phyloP scores from a whole-genome alignment of 2,113 vertebrate species.

The Potamarius usumacintae region DNA sequence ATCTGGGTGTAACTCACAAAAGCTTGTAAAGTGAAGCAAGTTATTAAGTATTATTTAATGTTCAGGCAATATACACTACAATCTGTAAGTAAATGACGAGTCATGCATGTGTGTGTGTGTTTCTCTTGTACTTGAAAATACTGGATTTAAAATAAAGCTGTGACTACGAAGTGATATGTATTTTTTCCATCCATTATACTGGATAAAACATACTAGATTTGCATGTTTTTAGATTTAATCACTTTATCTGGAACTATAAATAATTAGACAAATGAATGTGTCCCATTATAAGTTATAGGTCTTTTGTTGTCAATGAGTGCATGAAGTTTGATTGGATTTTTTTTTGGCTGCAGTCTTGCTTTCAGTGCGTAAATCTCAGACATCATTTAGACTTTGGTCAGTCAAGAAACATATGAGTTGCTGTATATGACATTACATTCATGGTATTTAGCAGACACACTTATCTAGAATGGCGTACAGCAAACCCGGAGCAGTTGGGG shows the following conservation, averaged over 20 bases:
- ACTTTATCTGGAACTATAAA: background rate
- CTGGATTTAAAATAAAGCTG: background rate
- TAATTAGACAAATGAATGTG: background rate
- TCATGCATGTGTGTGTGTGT: background rate
- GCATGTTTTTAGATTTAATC: background rate
- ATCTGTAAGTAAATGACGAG: background rate
- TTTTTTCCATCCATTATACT: background rate
- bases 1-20: background rate
- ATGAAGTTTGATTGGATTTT: background rate
- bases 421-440: background rate
- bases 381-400: background rate
- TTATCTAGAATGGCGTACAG: no score
- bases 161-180: background rate
- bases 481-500: no score
- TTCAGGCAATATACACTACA: background rate
- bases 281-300: background rate
- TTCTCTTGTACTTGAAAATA: background rate
- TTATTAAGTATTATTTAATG: background rate
- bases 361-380: background rate
- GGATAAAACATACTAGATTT: background rate
- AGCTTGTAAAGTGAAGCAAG: slow-evolving; percentile 7
- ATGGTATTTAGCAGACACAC: no score
- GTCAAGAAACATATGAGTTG: background rate
- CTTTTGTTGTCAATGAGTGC: background rate
- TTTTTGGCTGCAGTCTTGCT: background rate